Percentiles rank a stretch among this genome's conserved stretches.
Evolutionary conservation across 2,113 vertebrate genomes (phyloP).

Genomic region (Melanocharis versteri): DNA sequence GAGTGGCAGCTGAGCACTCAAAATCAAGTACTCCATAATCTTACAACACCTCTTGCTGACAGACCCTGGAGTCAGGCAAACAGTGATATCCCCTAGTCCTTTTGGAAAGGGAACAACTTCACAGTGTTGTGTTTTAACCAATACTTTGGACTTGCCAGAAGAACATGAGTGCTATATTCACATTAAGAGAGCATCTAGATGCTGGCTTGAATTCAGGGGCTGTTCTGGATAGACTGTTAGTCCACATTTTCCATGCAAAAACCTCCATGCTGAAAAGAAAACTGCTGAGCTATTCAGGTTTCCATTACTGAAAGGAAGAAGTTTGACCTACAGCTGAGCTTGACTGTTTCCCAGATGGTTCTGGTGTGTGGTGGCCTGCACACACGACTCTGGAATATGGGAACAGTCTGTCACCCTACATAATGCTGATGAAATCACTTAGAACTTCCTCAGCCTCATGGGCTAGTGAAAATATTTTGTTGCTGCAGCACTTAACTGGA

Average conservation of each 20-base stretch:
- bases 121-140: neutral
- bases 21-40: neutral
- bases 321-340: neutral
- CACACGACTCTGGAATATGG: neutral
- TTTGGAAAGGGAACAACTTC: neutral
- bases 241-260: neutral
- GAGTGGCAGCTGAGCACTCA: neutral
- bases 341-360: neutral
- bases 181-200: neutral
- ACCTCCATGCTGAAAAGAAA: neutral
- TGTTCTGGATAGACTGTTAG: neutral
- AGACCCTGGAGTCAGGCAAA: neutral
- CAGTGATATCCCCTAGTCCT: neutral
- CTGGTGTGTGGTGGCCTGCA: neutral
- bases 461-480: neutral
- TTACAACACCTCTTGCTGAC: neutral
- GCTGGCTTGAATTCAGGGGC: neutral
- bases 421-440: neutral
- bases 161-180: neutral
- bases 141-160: neutral
- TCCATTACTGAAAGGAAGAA: constrained; percentile 1
- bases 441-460: neutral
- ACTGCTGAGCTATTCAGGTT: neutral
- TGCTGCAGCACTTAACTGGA: neutral
- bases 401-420: neutral